phyloP scores from a whole-genome alignment of 2,888 invertebrate genomes.

The Pseudococcus viburni region DNA sequence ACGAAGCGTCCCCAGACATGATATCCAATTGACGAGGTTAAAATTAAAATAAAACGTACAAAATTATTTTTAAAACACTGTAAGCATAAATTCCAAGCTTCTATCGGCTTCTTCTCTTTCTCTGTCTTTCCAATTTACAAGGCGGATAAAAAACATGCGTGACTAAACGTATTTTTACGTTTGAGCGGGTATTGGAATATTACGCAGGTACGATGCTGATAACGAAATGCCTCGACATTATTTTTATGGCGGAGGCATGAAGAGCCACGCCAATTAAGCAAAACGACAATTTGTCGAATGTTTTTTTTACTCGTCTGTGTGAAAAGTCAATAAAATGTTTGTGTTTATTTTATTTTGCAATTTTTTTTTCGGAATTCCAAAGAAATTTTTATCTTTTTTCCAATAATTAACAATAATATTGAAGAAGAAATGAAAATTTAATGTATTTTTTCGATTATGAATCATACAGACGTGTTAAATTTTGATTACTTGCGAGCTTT shows the following conservation, averaged over 20 bases:
- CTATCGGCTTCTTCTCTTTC: constrained; percentile 58
- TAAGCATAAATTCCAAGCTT: constrained; percentile 32
- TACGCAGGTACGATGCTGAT: constrained; percentile 11
- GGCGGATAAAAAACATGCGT: constrained; percentile 64
- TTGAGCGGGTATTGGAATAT: background rate
- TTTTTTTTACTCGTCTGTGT: background rate
- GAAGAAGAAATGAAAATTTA: no score
- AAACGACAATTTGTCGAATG: background rate
- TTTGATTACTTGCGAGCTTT: no score
- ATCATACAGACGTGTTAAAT: no score
- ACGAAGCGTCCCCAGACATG: constrained; percentile 64
- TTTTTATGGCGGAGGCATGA: background rate
- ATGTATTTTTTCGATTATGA: no score
- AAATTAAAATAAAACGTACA: constrained; percentile 55
- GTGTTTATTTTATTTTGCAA: background rate
- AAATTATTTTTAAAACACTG: constrained; percentile 39
- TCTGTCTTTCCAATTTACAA: constrained; percentile 42
- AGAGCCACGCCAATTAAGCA: background rate
- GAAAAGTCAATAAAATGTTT: background rate
- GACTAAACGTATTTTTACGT: constrained; percentile 60
- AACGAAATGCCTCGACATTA: constrained; percentile 53
- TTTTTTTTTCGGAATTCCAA: background rate
- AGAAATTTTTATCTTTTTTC: no score
- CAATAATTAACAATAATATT: no score
- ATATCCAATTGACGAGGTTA: constrained; percentile 46